Evolutionary conservation across 2,797 vertebrate species (phyloP).

Genomic region (Pachyuromys duprasi): DNA sequence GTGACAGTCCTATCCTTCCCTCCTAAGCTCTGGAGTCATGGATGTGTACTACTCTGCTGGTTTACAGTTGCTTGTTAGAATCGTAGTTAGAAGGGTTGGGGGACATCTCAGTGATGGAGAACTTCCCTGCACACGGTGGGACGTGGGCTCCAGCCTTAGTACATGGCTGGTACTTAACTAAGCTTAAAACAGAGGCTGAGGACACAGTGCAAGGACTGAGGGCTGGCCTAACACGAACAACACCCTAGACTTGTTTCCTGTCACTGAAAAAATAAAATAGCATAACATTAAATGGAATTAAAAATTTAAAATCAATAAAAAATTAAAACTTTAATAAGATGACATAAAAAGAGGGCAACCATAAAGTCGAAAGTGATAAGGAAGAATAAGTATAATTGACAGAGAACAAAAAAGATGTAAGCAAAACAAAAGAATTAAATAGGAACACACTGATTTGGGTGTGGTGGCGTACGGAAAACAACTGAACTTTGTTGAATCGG

Average conservation of each 20-base stretch:
- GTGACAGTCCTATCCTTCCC: no score
- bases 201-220: no score
- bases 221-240: no score
- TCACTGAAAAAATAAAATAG: neutral
- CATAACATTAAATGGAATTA: neutral
- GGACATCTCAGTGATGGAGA: neutral
- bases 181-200: neutral
- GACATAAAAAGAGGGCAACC: neutral
- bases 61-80: neutral
- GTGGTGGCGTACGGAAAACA: neutral
- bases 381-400: neutral
- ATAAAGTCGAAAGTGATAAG: constrained; percentile 7
- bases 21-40: neutral
- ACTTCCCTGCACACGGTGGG: neutral
- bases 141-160: neutral
- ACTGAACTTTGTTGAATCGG: neutral
- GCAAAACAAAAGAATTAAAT: neutral
- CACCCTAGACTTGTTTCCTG: neutral
- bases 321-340: neutral
- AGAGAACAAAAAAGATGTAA: constrained; percentile 19
- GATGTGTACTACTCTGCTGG: no score
- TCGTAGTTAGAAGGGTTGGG: neutral
- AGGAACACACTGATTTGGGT: neutral
- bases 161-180: neutral
- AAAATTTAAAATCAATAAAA: neutral